Evolutionary conservation across 2,113 vertebrate species (phyloP).

Genomic region (Rhadina sibilatrix): DNA sequence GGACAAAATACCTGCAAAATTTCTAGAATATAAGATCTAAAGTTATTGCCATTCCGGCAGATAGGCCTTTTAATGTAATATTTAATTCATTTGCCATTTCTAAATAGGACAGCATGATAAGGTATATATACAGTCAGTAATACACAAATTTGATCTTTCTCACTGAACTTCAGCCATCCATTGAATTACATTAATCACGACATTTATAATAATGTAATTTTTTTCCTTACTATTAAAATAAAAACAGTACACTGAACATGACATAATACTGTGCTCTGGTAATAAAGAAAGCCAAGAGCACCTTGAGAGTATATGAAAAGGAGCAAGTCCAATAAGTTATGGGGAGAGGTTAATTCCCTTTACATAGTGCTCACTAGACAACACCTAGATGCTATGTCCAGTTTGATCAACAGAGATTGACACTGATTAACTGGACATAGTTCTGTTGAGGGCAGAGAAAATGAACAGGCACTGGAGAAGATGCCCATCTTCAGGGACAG

Average conservation of each 20-base stretch:
- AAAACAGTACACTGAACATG: neutral
- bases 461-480: neutral
- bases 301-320: neutral
- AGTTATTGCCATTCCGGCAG: neutral
- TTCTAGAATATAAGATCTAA: neutral
- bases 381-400: no score
- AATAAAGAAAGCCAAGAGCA: neutral
- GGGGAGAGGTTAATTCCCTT: neutral
- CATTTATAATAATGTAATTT: neutral
- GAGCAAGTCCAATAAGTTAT: neutral
- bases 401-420: no score
- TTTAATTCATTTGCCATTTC: neutral
- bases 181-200: neutral
- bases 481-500: no score
- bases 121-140: neutral
- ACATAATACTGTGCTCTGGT: neutral
- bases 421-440: neutral
- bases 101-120: neutral
- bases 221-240: neutral
- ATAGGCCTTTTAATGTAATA: neutral
- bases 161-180: neutral
- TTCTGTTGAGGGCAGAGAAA: neutral
- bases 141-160: neutral
- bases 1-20: neutral
- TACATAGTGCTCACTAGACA: neutral